phyloP scores from a whole-genome alignment of 1,140 invertebrate species.

The Drosophila guanche region DNA sequence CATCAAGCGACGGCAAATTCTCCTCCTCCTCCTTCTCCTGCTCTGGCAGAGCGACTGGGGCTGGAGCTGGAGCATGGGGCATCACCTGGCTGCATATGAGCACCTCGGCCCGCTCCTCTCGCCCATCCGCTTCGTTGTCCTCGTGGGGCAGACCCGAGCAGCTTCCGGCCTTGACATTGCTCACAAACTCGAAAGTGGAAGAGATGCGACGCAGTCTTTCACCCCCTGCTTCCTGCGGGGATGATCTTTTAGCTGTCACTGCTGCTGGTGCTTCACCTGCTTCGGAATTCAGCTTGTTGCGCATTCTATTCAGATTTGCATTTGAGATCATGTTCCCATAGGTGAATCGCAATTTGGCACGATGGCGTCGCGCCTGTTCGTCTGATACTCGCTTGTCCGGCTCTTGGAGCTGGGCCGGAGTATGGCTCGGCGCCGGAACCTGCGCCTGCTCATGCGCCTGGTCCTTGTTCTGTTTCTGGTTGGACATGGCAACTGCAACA shows the following conservation, averaged over 20 bases:
- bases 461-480: too few relatives aligned
- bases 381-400: conserved; percentile 2
- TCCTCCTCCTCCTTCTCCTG: too few relatives aligned
- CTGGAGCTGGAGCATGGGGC: neutral
- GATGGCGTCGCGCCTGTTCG: conserved; percentile 47
- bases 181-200: conserved; percentile 58
- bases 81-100: conserved; percentile 48
- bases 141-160: conserved; percentile 36
- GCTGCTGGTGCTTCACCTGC: neutral
- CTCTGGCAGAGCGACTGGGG: neutral
- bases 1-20: too few relatives aligned
- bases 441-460: too few relatives aligned
- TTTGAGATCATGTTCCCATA: conserved; percentile 60
- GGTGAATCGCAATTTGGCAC: conserved; percentile 45
- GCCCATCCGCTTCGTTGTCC: conserved; percentile 53
- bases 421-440: neutral
- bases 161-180: conserved; percentile 28
- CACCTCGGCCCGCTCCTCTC: conserved; percentile 55
- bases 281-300: conserved; percentile 1
- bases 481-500: too few relatives aligned
- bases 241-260: neutral
- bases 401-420: neutral
- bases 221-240: neutral
- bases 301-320: conserved; percentile 45
- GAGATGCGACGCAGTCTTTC: conserved; percentile 53